Evolutionary conservation across 2,113 vertebrate genomes (phyloP).

Genomic region (Gambusia holbrooki): DNA sequence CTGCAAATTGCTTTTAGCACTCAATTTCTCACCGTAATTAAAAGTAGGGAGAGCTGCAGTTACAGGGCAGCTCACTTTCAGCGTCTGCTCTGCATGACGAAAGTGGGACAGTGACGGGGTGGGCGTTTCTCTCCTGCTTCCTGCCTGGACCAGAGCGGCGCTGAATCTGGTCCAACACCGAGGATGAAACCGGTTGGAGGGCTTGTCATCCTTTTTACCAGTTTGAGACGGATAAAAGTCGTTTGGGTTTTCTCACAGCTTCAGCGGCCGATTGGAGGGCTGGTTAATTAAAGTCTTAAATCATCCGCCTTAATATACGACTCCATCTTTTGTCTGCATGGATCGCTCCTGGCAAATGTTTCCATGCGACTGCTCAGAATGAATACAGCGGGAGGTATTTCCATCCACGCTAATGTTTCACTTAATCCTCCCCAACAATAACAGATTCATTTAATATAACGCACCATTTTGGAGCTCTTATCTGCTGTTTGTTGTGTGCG

Average conservation of each 20-base stretch:
- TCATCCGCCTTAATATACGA: slow-evolving; percentile 31
- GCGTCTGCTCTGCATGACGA: slow-evolving; percentile 55
- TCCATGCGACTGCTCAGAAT: slow-evolving; percentile 10
- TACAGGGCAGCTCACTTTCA: slow-evolving; percentile 42
- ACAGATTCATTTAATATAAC: neutral
- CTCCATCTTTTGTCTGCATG: slow-evolving; percentile 35
- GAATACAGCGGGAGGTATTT: slow-evolving; percentile 15
- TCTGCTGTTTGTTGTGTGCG: neutral
- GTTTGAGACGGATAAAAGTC: neutral
- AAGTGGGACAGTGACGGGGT: slow-evolving; percentile 38
- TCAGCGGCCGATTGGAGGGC: slow-evolving; percentile 2
- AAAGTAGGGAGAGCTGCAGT: slow-evolving; percentile 54
- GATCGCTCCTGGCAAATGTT: slow-evolving; percentile 30
- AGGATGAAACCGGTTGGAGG: slow-evolving; percentile 40
- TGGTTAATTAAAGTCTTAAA: slow-evolving; percentile 48
- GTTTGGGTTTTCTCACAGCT: slow-evolving; percentile 14
- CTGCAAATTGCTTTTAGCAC: slow-evolving; percentile 83
- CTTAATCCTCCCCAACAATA: neutral
- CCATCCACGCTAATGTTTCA: neutral
- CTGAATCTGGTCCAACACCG: slow-evolving; percentile 42
- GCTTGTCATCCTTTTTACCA: slow-evolving; percentile 36
- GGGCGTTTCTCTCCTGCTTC: neutral
- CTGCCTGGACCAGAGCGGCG: slow-evolving; percentile 16
- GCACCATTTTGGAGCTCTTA: slow-evolving; percentile 19
- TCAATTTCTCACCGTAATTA: slow-evolving; percentile 81